These are phyloP conservation scores for honey bee (Apis mellifera) DNA, from an alignment of 1,140 invertebrate species.

Conservation along the genomic window DNA sequence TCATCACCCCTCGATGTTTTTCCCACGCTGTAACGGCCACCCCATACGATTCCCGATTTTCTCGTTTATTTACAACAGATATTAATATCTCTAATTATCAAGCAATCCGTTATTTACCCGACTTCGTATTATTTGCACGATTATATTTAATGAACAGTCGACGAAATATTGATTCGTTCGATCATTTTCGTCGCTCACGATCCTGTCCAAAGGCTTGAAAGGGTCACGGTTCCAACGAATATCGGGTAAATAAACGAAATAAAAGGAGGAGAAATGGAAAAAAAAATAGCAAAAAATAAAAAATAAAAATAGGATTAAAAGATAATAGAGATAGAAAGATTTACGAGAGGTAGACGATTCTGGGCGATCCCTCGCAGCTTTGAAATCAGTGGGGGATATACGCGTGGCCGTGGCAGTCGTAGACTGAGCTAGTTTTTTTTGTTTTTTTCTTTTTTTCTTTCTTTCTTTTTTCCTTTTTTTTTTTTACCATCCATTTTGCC, in stretches of 20 bases:
- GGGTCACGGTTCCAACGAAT: too few species aligned
- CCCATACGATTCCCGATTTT: not conserved
- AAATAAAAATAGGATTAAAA: not conserved
- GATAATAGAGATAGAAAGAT: not conserved
- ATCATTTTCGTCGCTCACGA: not conserved
- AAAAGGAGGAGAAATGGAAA: too few species aligned
- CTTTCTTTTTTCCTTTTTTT: not conserved
- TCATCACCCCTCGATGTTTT: not conserved
- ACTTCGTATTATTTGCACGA: conserved; percentile 9
- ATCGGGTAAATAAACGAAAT: too few species aligned
- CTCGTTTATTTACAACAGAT: conserved; percentile 13
- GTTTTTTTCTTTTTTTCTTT: too few species aligned
- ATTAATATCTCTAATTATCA: conserved; percentile 21
- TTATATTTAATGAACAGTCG: not conserved
- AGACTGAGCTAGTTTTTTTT: not conserved
- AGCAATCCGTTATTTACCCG: conserved; percentile 15
- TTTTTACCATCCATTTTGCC: conserved; percentile 54
- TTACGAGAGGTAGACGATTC: not conserved
- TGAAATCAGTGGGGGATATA: conserved; percentile 27
- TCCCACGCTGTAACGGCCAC: too few species aligned
- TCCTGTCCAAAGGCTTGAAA: not conserved
- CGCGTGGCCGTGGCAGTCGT: conserved; percentile 6
- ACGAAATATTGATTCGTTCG: not conserved
- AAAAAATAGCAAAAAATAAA: not conserved
- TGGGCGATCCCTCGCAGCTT: conserved; percentile 29